Base-by-base conservation (phyloP, 1,140 invertebrate species). In the Nomia melanderi region DNA sequence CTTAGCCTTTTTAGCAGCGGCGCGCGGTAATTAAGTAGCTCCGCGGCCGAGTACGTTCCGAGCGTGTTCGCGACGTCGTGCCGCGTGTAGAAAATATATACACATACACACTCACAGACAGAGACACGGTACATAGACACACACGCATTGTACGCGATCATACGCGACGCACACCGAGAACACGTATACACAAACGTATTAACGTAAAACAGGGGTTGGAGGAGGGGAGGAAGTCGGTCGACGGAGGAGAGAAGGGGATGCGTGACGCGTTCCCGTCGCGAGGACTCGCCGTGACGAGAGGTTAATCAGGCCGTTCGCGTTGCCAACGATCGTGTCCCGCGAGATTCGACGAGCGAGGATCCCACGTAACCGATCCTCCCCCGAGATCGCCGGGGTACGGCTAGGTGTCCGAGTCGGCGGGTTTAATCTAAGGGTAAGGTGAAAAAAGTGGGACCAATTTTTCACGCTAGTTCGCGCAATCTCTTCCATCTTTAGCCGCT, bases 1-100 rank as follows among this genome's bases (percentile, higher is more conserved):
- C 81, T 90, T 91, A 91, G 89, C 86, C 88, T 90, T 88, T 78
- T 86, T 88, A 88, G 83, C 84, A 79, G 80, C 62, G 77, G 79
- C 74, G 84, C 74, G 84, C 78, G 82, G 81, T 86, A 85, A 89
- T 86, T 87, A 88, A 88, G 86, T 87, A 86, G 81, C 84, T 84
- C 14, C 66, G 79, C 78, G 81, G 82, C 80, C 82, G 80, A 78
- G n/a, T 36, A 36, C 81, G 70, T 86, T 44, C 79, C 82, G 69
- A 54, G 54, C 60, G 78, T n/a, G n/a, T 67, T 66, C 71, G 57
- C 78, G 69, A 69, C 83, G 73, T 67, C 36, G 44, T 62, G 63
- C 74, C 56, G 62, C 63, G 44, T 62, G 54, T 67, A 81, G 69
- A 36, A 80, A 44, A 39, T 39, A 17, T 14, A 44, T 17, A 44